These are phyloP conservation scores for Siderastrea siderea DNA, from an alignment of 92 coral and sea anemone genomes.

Conservation along the genomic window DNA sequence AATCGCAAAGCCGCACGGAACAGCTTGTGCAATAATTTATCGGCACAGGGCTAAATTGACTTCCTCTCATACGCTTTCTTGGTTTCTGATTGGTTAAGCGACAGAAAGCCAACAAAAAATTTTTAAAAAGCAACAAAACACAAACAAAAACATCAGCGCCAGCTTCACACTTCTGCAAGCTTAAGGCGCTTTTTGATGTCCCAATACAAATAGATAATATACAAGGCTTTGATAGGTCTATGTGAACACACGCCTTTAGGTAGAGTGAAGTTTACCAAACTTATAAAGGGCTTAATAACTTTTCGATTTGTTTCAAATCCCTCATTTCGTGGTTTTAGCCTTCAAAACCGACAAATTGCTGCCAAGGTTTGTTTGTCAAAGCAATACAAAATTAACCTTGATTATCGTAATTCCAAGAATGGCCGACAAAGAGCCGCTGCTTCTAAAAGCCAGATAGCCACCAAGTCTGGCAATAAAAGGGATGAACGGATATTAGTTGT, in stretches of 20 bases:
- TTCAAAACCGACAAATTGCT: neutral
- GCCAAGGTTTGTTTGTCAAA: neutral
- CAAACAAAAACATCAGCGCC: neutral
- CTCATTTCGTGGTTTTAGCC: neutral
- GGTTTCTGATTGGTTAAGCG: neutral
- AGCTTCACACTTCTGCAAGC: neutral
- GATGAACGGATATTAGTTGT: slow-evolving; percentile 16
- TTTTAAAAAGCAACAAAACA: neutral
- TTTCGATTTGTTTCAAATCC: neutral
- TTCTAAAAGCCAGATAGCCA: neutral
- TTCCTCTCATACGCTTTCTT: neutral
- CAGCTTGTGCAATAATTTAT: neutral
- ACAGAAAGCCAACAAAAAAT: neutral
- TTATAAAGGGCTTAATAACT: neutral
- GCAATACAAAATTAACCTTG: neutral
- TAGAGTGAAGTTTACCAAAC: neutral
- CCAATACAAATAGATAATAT: neutral
- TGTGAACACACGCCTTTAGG: neutral
- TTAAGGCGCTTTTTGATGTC: neutral
- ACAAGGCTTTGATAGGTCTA: neutral
- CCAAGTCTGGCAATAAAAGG: neutral
- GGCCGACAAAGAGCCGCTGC: slow-evolving; percentile 3
- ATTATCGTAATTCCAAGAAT: neutral
- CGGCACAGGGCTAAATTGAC: no score
- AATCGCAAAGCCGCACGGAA: no score